Base-by-base conservation (phyloP, 2,113 vertebrate genomes). In the Lepus europaeus region DNA sequence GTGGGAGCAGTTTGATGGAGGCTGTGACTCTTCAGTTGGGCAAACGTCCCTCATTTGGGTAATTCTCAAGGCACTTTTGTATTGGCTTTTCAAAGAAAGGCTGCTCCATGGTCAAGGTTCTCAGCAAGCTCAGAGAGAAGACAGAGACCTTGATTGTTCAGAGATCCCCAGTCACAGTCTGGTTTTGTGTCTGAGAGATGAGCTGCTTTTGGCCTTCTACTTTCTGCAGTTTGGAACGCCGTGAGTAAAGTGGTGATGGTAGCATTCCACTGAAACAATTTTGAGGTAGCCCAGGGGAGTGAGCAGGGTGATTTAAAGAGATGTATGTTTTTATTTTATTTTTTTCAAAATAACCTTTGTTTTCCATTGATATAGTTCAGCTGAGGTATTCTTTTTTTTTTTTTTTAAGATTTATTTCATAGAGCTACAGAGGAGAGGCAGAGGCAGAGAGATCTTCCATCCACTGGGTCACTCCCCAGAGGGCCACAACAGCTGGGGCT, bases 11-110 rank as follows among this genome's bases (percentile, higher is more conserved):
- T 95, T 92, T 95, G 68, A 51, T 83, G 63, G 86, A 90, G 49
- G 27, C 63, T 91, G 86, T 95, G 85, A 84, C 64, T 27, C n/a
- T 17, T 90, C 22, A 69, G 23, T 86, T 95, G 83, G 22, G 87
- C 70, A 95, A 91, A 83, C 12, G 5, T 89, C 77, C 20, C 45
- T 95, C 93, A 59, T 16, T 91, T 93, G 90, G 91, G 22, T 94
- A 66, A 88, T 91, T 93, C 69, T 86, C 31, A 31, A 68, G 82
- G 86, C 63, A 90, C 17, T 9, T 73, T 82, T 95, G 29, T 45
- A 77, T 85, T 68, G 16, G 12, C 66, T 56, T 91, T 73, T 95
- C 56, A 93, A 79, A 91, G 66, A 33, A 22, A 13, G 7, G 79
- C 1, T 91, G 36, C 91, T 74, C 39, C 39, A 4, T 63, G 84